A percentile compares a stretch with the other conserved stretches of the same genome.
Conservation (phyloP, 2,113 vertebrate species). For the Struthio camelus region DNA sequence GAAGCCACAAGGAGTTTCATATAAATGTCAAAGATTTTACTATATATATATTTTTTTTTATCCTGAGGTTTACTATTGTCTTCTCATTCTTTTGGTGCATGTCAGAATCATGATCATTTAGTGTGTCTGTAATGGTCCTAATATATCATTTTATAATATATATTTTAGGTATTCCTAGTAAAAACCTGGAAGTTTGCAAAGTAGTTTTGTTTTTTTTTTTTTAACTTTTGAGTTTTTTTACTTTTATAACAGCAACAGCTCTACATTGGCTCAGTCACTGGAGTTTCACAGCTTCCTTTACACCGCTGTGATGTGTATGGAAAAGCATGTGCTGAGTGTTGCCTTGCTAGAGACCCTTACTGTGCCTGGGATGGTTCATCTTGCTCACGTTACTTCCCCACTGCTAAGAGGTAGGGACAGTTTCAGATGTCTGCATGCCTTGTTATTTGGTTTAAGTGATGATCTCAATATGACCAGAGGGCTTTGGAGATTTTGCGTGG, state of each 20-base stretch:
- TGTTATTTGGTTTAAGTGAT: conserved; percentile 43
- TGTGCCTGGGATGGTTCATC: conserved; percentile 97
- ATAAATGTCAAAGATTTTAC: neutral
- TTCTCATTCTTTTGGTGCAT: neutral
- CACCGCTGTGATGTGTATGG: conserved; percentile 96
- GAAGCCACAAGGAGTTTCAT: neutral
- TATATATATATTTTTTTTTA: neutral
- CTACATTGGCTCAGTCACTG: conserved; percentile 89
- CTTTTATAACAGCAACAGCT: conserved; percentile 89
- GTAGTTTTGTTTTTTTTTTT: neutral
- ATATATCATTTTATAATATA: neutral
- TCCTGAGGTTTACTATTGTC: neutral
- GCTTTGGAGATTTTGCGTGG: conserved; percentile 31
- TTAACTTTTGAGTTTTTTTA: neutral
- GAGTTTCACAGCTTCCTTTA: conserved; percentile 92
- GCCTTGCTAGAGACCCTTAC: conserved; percentile 96
- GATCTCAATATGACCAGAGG: conserved; percentile 9
- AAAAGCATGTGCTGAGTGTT: conserved; percentile 96
- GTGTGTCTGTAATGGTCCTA: neutral
- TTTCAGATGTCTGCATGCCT: neutral
- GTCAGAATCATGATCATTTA: neutral
- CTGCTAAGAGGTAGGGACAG: conserved; percentile 90
- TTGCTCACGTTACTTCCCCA: conserved; percentile 98
- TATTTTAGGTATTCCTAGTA: neutral
- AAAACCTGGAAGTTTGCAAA: neutral